Percentiles rank a stretch among this genome's conserved stretches.
Evolutionary conservation across 2,888 invertebrate genomes (phyloP).

Genomic region (Acanthoscelides obtectus): DNA sequence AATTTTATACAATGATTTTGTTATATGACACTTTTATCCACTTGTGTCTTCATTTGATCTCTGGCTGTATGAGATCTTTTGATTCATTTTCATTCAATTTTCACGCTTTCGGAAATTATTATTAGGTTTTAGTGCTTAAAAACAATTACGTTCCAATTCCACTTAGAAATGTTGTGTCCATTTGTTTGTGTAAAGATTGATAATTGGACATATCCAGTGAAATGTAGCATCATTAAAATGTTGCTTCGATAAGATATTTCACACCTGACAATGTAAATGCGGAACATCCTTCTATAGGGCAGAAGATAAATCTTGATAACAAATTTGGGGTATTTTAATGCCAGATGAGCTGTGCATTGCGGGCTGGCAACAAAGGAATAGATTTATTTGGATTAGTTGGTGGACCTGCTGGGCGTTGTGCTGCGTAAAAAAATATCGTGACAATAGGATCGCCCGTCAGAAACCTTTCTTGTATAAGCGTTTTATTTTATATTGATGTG

Average conservation of each 20-base stretch:
- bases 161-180: no score
- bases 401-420: neutral
- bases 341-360: neutral
- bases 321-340: neutral
- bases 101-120: no score
- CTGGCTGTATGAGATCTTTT: no score
- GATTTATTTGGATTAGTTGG: neutral
- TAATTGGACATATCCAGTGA: no score
- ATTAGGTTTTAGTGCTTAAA: no score
- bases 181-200: no score
- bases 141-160: no score
- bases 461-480: neutral
- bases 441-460: neutral
- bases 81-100: no score
- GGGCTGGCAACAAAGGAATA: neutral
- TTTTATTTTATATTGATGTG: neutral
- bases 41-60: no score
- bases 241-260: neutral
- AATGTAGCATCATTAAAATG: neutral
- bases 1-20: no score
- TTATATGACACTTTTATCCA: no score
- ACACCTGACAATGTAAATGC: neutral
- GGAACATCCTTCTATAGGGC: neutral
- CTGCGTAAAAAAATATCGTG: neutral
- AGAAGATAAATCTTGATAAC: neutral